Evolutionary conservation across 1,140 invertebrate species (phyloP), one percentile per base, ranked within the genome.

Genomic region (Campoletis sonorensis): DNA sequence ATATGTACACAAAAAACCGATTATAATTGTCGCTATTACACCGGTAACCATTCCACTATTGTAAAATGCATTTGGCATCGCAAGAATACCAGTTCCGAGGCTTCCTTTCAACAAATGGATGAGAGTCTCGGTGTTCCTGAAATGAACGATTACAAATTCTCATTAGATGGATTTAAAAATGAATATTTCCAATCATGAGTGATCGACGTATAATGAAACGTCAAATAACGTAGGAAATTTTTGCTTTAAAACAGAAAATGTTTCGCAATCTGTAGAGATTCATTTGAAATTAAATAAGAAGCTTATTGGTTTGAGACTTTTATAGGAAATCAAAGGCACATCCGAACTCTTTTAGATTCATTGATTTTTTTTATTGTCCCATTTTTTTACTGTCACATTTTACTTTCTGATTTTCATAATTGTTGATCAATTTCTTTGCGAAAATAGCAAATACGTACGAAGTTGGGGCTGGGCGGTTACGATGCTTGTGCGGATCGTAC

Each of bases 21-120:
- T 95, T 1, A 96, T 83, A 10, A 96, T 84, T 3, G 95, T 95
- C 4, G 94, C 95, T 21, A 95, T 87, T 0, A 93, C 87, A 23
- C 96, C 95, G 51, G 95, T 89, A 0, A 94, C 81, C 78, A 96
- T 94, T 40, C 97, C 97, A 15, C 97, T 93, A 88, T 98, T 95
- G 72, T 92, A 93, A 84, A 98, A 95, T 0, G 97, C 97, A 86
- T 95, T 94, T 4, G 97, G 96, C 96, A 98, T 98, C 21, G 97
- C 97, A 70, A 98, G 88, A 67, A 98, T 96, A 11, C 97, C 97
- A 0, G 97, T 98, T 4, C 97, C 97, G 73, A 98, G 93, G 87
- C 97, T 97, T 21, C 96, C 96, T 87, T 97, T 97, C 27, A 97
- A 88, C 83, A 97, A 89, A 88, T 97, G 96, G 83, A 97, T 94